Evolutionary conservation across 2,888 invertebrate genomes (phyloP).

Genomic region (Cryptophagus acutangulus): DNA sequence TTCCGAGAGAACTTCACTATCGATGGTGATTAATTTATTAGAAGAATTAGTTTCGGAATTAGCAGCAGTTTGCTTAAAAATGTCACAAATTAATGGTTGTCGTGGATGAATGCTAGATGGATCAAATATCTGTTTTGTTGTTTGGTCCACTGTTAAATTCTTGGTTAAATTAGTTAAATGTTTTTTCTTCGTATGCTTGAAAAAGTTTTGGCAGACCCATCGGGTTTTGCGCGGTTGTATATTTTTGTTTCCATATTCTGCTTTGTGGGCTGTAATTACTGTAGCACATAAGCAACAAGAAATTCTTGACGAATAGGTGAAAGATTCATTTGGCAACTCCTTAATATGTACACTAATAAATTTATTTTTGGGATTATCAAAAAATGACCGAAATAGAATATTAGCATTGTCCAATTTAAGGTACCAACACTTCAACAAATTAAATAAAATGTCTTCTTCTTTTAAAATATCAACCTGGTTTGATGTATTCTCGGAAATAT

Average conservation of each 20-base stretch:
- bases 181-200: not conserved
- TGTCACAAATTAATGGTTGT: too few relatives aligned
- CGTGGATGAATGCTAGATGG: too few relatives aligned
- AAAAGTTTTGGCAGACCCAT: not conserved
- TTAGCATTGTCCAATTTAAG: too few relatives aligned
- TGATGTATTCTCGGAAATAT: too few relatives aligned
- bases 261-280: not conserved
- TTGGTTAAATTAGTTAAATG: not conserved
- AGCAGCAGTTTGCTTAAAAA: too few relatives aligned
- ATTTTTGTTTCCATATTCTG: not conserved
- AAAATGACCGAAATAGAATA: too few relatives aligned
- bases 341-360: not conserved
- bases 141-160: not conserved
- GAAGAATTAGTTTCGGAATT: too few relatives aligned
- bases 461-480: too few relatives aligned
- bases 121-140: not conserved
- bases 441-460: too few relatives aligned
- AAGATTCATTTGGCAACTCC: not conserved
- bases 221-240: not conserved
- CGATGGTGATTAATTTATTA: too few relatives aligned
- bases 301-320: not conserved
- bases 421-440: too few relatives aligned
- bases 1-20: too few relatives aligned
- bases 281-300: not conserved
- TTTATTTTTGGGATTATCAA: not conserved